Base-by-base conservation (phyloP, 2,113 vertebrate species). In the Thalassarche chlororhynchos region DNA sequence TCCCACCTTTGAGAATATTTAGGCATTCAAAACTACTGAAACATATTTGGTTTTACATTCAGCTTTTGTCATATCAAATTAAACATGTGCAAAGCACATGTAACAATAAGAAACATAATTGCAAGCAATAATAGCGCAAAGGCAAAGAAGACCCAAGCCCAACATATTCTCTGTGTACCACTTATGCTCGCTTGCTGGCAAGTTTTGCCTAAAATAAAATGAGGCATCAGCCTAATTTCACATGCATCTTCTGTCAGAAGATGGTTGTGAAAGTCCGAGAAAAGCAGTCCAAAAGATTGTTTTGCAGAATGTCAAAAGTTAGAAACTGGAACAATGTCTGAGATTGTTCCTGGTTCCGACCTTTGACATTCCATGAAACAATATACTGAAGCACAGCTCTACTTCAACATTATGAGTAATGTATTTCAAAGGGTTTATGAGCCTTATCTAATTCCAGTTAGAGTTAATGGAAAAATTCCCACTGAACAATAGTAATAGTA, bases 331-430 rank as follows among this genome's bases (percentile, higher is more conserved):
- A 93, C 91, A 96, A 93, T 82, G 81, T 85, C 88, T 42, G 57
- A 77, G 84, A 82, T 95, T 94, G 90, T 91, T 95, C 81, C 84
- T 21, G 47, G 46, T 58, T 57, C 77, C 0, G 51, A 93, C 95
- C 93, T 76, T 93, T 96, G 94, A 90, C 84, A 96, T 76, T 94
- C 93, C 78, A 80, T 69, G 84, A 94, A 96, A 96, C 81, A 54
- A 65, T 75, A 94, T 75, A 89, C 89, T 55, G 80, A 91, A 95
- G 79, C 72, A 71, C 10, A 14, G 60, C 60, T 75, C 72, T 34
- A 3, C 79, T 78, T 51, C 64, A 74, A 31, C 61, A 7, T 57
- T 75, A 40, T 36, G 55, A 97, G 80, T 64, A 87, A 68, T 81
- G 77, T 51, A 52, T 81, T 93, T 94, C 95, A 97, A 93, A 96